Base-by-base conservation (phyloP, 1,140 invertebrate species). In the Drosophila bocqueti region DNA sequence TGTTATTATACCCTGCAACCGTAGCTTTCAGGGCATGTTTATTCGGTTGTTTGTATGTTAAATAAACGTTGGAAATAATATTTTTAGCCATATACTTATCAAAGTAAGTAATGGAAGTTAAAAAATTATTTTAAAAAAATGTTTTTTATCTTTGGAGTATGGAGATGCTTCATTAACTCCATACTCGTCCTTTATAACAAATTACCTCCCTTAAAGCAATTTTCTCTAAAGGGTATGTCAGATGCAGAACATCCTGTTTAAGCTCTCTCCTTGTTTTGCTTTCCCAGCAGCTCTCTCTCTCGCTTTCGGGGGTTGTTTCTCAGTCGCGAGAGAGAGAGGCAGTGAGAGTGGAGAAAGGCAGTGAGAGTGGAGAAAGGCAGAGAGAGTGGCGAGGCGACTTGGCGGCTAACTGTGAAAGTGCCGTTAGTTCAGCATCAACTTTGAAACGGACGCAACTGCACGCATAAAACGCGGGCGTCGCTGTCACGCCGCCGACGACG, bases 401-500 rank as follows among this genome's bases (percentile, higher is more conserved):
- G 81, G 84, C 55, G 66, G 79, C 73, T 55, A 78, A 38, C 46
- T 50, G 66, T 67, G 62, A 50, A 60, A 75, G 49, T 62, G 63
- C 59, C 43, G 62, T 77, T 54, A 87, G 84, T 87, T 87, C 84
- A 87, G 84, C 84, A 87, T 86, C 81, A 87, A 86, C 73, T 75
- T 83, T 79, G 77, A 84, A 73, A 76, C 73, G 69, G 42, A 72
- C 76, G 72, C 76, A 82, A 66, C 83, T 40, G 38, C 38, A 65
- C 66, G 61, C 67, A 76, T 31, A 46, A 47, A 60, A 60, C 82
- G 84, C 69, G 84, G 81, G 84, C 77, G 81, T 81, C 75, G 78
- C 57, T 58, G 42, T 69, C 42, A 62, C 62, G 67, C 45, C 66
- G 72, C 74, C 66, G 83, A 58, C 54, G 75, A 82, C 75, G 75